Percentiles rank a stretch among this genome's conserved stretches.
phyloP scores from a whole-genome alignment of 2,888 invertebrate species.

The Nemotelus nigrinus region DNA sequence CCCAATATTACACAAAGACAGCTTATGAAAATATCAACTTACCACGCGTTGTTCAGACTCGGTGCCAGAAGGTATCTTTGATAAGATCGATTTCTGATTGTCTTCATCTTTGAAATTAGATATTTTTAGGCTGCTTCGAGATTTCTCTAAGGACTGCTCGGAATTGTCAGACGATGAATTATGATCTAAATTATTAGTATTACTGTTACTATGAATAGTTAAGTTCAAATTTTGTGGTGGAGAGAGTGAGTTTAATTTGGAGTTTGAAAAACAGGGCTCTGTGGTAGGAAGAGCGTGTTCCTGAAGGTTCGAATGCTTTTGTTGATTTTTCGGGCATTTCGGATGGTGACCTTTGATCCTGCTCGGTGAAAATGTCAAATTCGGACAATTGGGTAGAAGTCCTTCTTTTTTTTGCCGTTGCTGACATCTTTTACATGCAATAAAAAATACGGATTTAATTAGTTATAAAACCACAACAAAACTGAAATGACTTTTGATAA shows the following conservation, averaged over 20 bases:
- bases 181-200: conserved; percentile 51
- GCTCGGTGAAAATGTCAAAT: conserved; percentile 64
- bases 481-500: too few relatives aligned
- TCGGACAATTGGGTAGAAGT: conserved; percentile 63
- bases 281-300: conserved; percentile 65
- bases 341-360: conserved; percentile 65
- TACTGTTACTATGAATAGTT: conserved; percentile 36
- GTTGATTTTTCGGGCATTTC: conserved; percentile 63
- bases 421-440: conserved; percentile 59
- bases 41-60: conserved; percentile 64
- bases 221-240: conserved; percentile 42
- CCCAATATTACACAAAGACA: too few relatives aligned
- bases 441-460: background rate
- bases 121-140: conserved; percentile 57
- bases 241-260: conserved; percentile 55
- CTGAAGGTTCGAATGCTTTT: conserved; percentile 63
- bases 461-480: too few relatives aligned
- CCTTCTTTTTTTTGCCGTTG: conserved; percentile 64
- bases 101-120: conserved; percentile 54
- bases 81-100: conserved; percentile 62
- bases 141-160: conserved; percentile 59
- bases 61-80: conserved; percentile 62
- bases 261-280: conserved; percentile 64
- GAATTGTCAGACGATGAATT: conserved; percentile 65
- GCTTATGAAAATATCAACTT: conserved; percentile 16